Evolutionary conservation across 2,797 vertebrate genomes (phyloP).

Genomic region (Phrynocephalus forsythii): DNA sequence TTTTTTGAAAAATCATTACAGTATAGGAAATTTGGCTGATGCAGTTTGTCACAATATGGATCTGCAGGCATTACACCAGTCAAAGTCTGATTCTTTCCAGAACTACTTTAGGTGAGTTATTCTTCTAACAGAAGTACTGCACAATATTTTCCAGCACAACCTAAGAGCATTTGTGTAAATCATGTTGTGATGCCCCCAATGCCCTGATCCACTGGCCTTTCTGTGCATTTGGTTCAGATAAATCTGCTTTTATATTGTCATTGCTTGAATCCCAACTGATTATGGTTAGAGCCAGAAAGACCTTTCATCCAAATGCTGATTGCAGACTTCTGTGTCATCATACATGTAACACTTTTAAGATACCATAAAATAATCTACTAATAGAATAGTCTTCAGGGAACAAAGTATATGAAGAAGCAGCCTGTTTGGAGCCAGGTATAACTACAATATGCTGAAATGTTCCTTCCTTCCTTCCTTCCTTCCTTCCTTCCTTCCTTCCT

Average conservation of each 20-base stretch:
- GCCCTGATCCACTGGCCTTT: background rate
- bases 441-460: background rate
- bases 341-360: background rate
- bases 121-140: background rate
- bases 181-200: background rate
- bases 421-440: background rate
- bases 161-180: background rate
- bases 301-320: background rate
- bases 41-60: background rate
- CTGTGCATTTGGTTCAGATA: background rate
- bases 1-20: slow-evolving; percentile 3
- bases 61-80: background rate
- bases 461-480: too few relatives aligned
- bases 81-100: background rate
- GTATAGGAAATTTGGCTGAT: background rate
- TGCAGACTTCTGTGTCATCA: background rate
- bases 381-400: background rate
- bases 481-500: too few relatives aligned
- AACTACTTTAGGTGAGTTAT: background rate
- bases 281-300: background rate
- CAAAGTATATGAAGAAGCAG: background rate
- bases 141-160: background rate
- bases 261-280: background rate
- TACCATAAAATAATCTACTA: background rate
- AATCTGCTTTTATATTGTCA: background rate